These are phyloP conservation scores for Temnothorax ravouxi DNA, from an alignment of 2,888 invertebrate genomes.

Conservation along the genomic window DNA sequence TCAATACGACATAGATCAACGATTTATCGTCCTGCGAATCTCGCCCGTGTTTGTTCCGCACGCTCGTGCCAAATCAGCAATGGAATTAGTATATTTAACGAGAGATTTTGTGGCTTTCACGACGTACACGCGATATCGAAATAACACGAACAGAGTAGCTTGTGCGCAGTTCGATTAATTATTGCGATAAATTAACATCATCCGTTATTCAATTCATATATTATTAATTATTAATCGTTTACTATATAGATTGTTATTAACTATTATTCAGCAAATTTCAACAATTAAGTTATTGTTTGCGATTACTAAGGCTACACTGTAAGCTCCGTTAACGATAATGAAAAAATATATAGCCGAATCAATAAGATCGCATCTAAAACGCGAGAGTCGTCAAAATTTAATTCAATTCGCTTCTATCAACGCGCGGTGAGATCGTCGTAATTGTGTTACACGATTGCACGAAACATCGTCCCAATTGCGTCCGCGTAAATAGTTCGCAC, in stretches of 20 bases:
- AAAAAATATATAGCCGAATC: background rate
- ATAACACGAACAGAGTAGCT: background rate
- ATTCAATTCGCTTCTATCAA: constrained; percentile 57
- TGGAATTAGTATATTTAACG: constrained; percentile 28
- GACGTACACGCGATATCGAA: background rate
- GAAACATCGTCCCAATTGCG: constrained; percentile 33
- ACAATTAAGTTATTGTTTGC: background rate
- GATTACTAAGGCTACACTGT: background rate
- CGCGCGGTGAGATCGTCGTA: constrained; percentile 53
- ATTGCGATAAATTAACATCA: background rate
- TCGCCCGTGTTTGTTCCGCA: background rate
- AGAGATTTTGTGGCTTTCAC: background rate
- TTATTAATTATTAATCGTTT: background rate
- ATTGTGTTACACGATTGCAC: constrained; percentile 62
- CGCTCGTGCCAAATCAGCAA: background rate
- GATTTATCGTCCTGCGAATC: constrained; percentile 17
- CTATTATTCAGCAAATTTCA: background rate
- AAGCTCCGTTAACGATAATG: background rate
- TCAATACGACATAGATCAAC: background rate
- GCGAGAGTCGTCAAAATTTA: constrained; percentile 10
- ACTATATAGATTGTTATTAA: background rate
- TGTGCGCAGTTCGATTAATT: background rate
- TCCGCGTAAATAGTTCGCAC: constrained; percentile 50
- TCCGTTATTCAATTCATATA: background rate
- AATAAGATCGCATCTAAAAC: background rate